Conservation (phyloP, 2,797 vertebrate species). For the Hylomyscus alleni region DNA sequence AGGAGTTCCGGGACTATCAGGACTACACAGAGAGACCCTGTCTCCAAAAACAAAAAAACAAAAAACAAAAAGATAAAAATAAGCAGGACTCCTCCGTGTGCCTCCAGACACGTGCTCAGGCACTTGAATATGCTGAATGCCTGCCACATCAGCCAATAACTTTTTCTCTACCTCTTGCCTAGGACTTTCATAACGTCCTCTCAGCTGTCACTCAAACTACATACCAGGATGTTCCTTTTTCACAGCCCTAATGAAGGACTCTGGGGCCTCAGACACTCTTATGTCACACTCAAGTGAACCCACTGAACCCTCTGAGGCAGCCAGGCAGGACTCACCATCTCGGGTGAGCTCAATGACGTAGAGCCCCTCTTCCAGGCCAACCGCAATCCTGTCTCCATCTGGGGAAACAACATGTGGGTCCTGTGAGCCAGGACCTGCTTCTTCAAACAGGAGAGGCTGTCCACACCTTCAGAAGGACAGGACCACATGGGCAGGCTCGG, state of each 20-base stretch:
- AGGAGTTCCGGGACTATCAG: too few species aligned
- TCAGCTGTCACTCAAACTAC: accelerated
- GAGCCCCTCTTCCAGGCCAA: slow-evolving; percentile 97
- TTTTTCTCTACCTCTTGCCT: neutral
- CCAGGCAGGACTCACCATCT: slow-evolving; percentile 90
- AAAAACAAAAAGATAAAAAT: too few species aligned
- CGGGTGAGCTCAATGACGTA: slow-evolving; percentile 97
- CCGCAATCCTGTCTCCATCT: slow-evolving; percentile 96
- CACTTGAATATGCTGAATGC: accelerated
- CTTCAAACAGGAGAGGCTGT: neutral
- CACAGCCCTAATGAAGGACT: neutral
- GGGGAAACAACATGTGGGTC: neutral
- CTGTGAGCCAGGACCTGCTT: neutral
- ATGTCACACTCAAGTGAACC: neutral
- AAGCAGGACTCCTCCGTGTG: neutral
- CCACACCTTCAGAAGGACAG: neutral
- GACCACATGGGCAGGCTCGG: neutral
- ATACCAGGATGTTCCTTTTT: accelerated
- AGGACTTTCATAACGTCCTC: neutral
- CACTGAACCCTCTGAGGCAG: accelerated
- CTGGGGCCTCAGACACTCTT: neutral
- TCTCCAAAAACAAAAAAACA: neutral
- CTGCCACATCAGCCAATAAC: too few species aligned
- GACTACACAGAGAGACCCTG: neutral
- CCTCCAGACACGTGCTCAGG: neutral